These are phyloP conservation scores for Irena cyanogastra DNA, from an alignment of 2,113 vertebrate species.

Conservation along the genomic window DNA sequence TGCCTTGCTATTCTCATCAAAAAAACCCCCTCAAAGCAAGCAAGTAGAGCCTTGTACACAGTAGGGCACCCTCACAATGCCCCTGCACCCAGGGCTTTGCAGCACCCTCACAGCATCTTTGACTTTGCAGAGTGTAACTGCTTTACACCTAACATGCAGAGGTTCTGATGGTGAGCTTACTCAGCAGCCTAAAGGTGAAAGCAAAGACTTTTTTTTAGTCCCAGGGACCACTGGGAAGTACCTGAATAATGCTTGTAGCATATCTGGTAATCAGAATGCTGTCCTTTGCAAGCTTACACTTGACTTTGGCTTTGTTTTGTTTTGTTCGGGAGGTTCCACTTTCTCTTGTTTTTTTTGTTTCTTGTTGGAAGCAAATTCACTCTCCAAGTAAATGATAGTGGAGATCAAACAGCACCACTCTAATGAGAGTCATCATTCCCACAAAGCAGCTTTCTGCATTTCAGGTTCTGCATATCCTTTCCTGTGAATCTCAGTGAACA, in stretches of 20 bases:
- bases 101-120: not conserved
- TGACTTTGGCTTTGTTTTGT: not conserved
- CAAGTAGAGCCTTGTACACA: not conserved
- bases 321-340: not conserved
- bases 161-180: not conserved
- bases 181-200: not conserved
- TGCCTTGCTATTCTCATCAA: not conserved
- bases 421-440: not conserved
- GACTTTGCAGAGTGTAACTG: not conserved
- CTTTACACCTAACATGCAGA: not conserved
- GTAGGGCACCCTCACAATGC: not conserved
- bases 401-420: not conserved
- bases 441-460: not conserved
- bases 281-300: not conserved
- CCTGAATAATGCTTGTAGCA: not conserved
- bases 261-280: not conserved
- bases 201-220: not conserved
- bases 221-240: not conserved
- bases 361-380: not conserved
- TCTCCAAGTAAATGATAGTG: not conserved
- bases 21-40: not conserved
- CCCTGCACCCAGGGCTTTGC: not conserved
- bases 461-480: not conserved
- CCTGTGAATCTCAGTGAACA: not conserved
- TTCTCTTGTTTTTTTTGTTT: not conserved